Evolutionary conservation across 2,797 vertebrate genomes (phyloP), one percentile per base, ranked within the genome.

Genomic region (Chaenodraco wilsoni): DNA sequence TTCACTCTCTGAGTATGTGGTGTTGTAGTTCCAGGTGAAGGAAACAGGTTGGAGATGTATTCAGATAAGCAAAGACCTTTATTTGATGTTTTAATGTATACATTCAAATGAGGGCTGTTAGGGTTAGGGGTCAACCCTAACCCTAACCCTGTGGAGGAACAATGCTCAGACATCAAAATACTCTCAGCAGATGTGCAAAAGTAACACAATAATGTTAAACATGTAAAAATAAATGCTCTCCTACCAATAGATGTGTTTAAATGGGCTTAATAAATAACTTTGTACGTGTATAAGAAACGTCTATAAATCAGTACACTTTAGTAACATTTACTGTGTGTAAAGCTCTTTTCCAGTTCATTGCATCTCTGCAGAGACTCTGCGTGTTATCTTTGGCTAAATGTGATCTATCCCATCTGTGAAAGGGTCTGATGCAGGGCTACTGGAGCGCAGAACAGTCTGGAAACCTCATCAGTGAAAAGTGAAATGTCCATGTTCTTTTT

Each of bases 21-120:
- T 50, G 48, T 50, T 50, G 19, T 50, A 19, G 48, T 50, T n/a
- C 48, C 48, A 49, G n/a, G n/a, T 50, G 48, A 50, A 50, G n/a
- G 33, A 19, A 50, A 50, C 48, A 21, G 50, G 50, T 51, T 5
- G 50, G 21, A 51, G 50, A 5, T 14, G 23, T n/a, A 51, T 51
- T 51, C 21, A 51, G 50, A 51, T 51, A 51, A 51, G 21, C 50
- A 23, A 51, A 23, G 12, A 51, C 8, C 6, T 37, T 9, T 37
- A 37, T 37, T 37, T 37, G 33, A 37, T 37, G 6, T 37, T 9
- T 37, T 37, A 37, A 37, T 37, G 33, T 37, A 37, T 37, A 6
- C 8, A 37, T 37, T 37, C 8, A 37, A 37, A 37, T 37, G 33
- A 7, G 33, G 33, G 8, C 33, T 37, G 33, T 5, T 5, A 27